These are phyloP conservation scores for Tetrao urogallus DNA, from an alignment of 2,113 vertebrate species.

Conservation along the genomic window DNA sequence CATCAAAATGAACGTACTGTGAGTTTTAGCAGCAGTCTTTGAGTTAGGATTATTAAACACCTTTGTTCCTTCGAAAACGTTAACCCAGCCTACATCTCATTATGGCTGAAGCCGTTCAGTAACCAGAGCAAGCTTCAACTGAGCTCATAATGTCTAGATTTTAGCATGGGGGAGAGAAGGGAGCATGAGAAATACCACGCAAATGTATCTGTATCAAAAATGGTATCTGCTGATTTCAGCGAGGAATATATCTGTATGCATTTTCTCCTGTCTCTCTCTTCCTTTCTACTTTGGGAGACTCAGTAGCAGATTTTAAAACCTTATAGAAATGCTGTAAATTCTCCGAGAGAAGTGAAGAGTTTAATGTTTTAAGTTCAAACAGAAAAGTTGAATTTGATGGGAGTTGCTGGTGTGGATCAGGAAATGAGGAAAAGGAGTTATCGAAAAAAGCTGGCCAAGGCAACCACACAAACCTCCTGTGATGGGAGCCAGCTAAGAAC, in stretches of 20 bases:
- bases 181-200: not conserved
- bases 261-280: not conserved
- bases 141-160: not conserved
- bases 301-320: not conserved
- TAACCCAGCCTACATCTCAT: not conserved
- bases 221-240: not conserved
- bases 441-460: not conserved
- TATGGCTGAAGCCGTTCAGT: not conserved
- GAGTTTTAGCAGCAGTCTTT: constrained; percentile 33
- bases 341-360: not conserved
- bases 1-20: constrained; percentile 39
- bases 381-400: not conserved
- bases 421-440: not conserved
- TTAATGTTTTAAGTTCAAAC: not conserved
- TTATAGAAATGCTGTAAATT: not conserved
- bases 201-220: not conserved
- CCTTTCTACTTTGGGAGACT: not conserved
- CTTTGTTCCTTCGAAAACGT: constrained; percentile 2
- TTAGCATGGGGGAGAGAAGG: not conserved
- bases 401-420: not conserved
- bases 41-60: constrained; percentile 40
- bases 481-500: not conserved
- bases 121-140: not conserved
- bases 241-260: not conserved
- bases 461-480: not conserved